Base-by-base conservation (phyloP, 2,888 invertebrate species). In the Blomia tropicalis region DNA sequence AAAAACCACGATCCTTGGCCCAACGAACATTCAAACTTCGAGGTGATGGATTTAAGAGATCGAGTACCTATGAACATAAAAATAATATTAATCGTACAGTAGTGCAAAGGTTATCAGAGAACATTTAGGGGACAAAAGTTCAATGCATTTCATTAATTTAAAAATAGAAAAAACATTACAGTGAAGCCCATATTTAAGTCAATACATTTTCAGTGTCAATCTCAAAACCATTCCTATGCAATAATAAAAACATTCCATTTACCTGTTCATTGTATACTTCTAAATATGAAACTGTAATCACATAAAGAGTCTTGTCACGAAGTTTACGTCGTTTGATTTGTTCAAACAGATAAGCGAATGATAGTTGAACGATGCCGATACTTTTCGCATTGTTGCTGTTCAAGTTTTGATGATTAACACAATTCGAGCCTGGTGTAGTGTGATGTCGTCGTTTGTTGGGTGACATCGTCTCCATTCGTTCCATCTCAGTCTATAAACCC, bases 211-310 rank as follows among this genome's bases (percentile, higher is more conserved):
- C n/a, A n/a, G n/a, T n/a, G n/a, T n/a, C n/a, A n/a, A n/a, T n/a
- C n/a, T n/a, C n/a, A n/a, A n/a, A n/a, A n/a, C n/a, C n/a, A n/a
- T n/a, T n/a, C n/a, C n/a, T n/a, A n/a, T n/a, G n/a, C n/a, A n/a
- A n/a, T n/a, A n/a, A n/a, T n/a, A n/a, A n/a, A n/a, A n/a, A n/a
- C n/a, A n/a, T n/a, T n/a, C n/a, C n/a, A 17, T 19, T 74, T 74
- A 90, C 92, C 82, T 93, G 91, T 77, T 93, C 93, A 73, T 93
- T 93, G 75, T 93, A 93, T 68, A 93, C 91, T 78, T 93, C 93
- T 70, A 92, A 77, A 75, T 90, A 93, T 64, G 92, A 92, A 4
- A 92, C 91, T 72, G 87, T 87, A 60, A 93, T 78, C 62, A 89
- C 80, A 73, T 86, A 90, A 73, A 87, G 71, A 66, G 82, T 81